Base-by-base conservation (phyloP, 53 echinoderm and acorn worm species). In the Apostichopus leukothele region DNA sequence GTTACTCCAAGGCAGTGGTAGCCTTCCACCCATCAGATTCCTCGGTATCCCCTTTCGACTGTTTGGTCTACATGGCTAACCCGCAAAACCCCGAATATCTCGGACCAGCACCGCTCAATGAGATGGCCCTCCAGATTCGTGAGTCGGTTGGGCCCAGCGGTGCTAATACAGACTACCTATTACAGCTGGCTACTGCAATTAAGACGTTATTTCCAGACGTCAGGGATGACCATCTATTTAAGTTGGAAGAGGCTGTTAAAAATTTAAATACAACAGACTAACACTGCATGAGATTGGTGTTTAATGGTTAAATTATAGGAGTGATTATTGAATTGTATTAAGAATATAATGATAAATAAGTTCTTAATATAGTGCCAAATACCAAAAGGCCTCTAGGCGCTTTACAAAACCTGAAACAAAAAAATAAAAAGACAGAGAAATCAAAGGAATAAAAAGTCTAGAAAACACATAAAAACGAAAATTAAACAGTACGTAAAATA, bases 41-140 rank as follows among this genome's bases (percentile, higher is more conserved):
- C 63, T 79, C 83, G 23, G 26, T 71, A 1, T 79, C 71, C 5
- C 87, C 94, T 4, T 91, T 95, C 50, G 67, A 91, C 7, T 92
- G 92, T n/a, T 53, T 85, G 22, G 88, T 94, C 39, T 97, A 97
- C 86, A 90, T 92, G 19, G 94, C 90, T 4, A 95, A 94, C 14
- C 91, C 94, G 4, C 78, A 88, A 27, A 93, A 94, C 79, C 86
- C 92, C 5, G 74, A 92, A 9, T 97, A 90, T 63, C 90, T 97
- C 8, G 97, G 97, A 3, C 93, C 93, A 7, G 95, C 97, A 52
- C 88, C 97, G 1, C 87, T 92, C 66, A 90, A 93, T 50, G 92
- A 95, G 39, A 95, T 97, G 60, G 95, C 97, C 22, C 76, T 53
- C 54, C 97, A 97, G 90, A 94, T 97, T 22, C 59, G 74, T 21